Conservation (phyloP, 2,113 vertebrate species). For the Daboia siamensis region DNA sequence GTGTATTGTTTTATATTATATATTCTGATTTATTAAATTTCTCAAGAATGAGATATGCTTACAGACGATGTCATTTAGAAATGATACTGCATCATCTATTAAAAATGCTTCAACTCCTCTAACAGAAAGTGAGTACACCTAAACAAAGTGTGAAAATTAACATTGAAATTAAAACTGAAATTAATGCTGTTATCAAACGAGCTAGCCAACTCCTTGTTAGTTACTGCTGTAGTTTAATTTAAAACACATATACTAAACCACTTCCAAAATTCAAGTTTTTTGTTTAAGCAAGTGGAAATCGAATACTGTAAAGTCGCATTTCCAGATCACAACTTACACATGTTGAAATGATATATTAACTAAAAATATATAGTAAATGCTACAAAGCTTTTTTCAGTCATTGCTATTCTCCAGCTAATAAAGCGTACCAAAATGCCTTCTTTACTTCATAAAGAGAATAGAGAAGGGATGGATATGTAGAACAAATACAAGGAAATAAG, state of each 20-base stretch:
- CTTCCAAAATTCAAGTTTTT: constrained; percentile 52
- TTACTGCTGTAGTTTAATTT: constrained; percentile 49
- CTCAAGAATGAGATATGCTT: constrained; percentile 34
- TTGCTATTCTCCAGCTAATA: constrained; percentile 18
- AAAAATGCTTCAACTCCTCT: constrained; percentile 36
- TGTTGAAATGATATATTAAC: constrained; percentile 63
- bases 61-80: constrained; percentile 41
- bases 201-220: constrained; percentile 41
- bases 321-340: constrained; percentile 59
- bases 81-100: constrained; percentile 43
- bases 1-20: constrained; percentile 29
- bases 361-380: constrained; percentile 65
- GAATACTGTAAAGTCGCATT: constrained; percentile 48
- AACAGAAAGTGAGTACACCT: constrained; percentile 52
- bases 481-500: neutral
- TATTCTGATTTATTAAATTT: constrained; percentile 42
- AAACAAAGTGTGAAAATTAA: constrained; percentile 42
- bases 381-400: constrained; percentile 55
- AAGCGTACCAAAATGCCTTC: constrained; percentile 32
- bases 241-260: constrained; percentile 29
- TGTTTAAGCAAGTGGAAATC: constrained; percentile 49
- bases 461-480: neutral
- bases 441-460: constrained; percentile 1
- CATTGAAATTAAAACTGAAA: constrained; percentile 33
- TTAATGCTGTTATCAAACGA: constrained; percentile 36